Evolutionary conservation across 2,888 invertebrate genomes (phyloP).

Genomic region (Tillus elongatus): DNA sequence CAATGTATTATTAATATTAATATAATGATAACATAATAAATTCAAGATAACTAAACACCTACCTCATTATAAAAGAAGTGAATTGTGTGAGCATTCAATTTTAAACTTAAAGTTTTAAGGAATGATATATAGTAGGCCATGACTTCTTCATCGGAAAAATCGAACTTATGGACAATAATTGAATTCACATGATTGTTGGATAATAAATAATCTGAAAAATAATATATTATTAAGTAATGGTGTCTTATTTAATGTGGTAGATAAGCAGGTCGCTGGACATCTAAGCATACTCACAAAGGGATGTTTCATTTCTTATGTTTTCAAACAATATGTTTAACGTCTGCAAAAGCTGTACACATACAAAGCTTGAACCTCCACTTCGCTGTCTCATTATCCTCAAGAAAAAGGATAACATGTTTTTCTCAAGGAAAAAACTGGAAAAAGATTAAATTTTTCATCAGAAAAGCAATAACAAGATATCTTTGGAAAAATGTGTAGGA

Average conservation of each 20-base stretch:
- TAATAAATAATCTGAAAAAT: conserved; percentile 87
- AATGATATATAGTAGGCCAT: conserved; percentile 99
- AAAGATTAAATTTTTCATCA: too few relatives aligned
- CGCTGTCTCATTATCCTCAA: conserved; percentile 95
- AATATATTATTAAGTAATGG: conserved; percentile 23
- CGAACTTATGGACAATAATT: conserved; percentile 98
- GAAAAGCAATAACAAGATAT: too few relatives aligned
- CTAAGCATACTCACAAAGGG: conserved; percentile 75
- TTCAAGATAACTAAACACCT: too few relatives aligned
- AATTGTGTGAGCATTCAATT: conserved; percentile 95
- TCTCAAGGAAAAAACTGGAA: conserved; percentile 94
- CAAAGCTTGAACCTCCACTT: conserved; percentile 85
- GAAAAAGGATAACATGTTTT: conserved; percentile 98
- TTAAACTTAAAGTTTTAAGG: conserved; percentile 93
- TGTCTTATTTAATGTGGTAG: conserved; percentile 8
- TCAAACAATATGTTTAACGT: conserved; percentile 98
- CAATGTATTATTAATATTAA: too few relatives aligned
- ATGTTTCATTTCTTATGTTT: conserved; percentile 98
- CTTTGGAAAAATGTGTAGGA: too few relatives aligned
- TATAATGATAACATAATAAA: too few relatives aligned
- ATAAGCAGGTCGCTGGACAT: conserved; percentile 5
- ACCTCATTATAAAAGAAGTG: conserved; percentile 99
- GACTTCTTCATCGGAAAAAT: conserved; percentile 99
- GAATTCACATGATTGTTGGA: conserved; percentile 99
- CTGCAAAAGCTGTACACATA: conserved; percentile 95